Evolutionary conservation across 2,113 vertebrate species (phyloP), one percentile per base, ranked within the genome.

Genomic region (Rhinopomastus cyanomelas): DNA sequence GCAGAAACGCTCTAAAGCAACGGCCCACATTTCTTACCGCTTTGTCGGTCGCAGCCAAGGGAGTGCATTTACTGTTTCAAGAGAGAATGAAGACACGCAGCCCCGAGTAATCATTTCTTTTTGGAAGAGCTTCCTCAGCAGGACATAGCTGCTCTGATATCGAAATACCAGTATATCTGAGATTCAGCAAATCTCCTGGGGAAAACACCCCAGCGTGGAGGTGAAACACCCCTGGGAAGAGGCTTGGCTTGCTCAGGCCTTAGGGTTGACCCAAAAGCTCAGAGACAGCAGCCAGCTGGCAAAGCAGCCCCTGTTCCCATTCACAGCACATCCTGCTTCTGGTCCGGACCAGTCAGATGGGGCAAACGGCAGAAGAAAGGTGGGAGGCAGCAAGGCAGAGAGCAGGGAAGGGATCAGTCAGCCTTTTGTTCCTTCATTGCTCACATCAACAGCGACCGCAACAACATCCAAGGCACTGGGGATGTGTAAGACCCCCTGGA

Each of bases 241-340:
- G 30, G 37, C 0, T 2, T 42, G 60, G 60, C 32, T 12, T 52
- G 44, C 75, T 87, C 81, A 81, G 78, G 27, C 74, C 62, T 68
- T 75, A 8, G 59, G 76, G 55, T 65, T 91, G 81, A 81, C 30
- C 90, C 85, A 57, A 29, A 1, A 59, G 86, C 78, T 44, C 39
- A 0, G 17, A 71, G 56, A 29, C 0, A 65, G 66, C 85, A 61
- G 81, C 81, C 91, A 89, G 89, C 87, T 93, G 93, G 89, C 81
- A 85, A 44, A 78, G 25, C 85, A 89, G 81, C 89, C 78, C 89
- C 29, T n/a, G 89, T 74, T 92, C 91, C 42, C 91, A 78, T 78
- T 72, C 91, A 60, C 78, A 60, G 78, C 66, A 52, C 84, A 87
- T 75, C 84, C 81, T 46, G 3, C 77, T 59, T 4, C 81, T 75